Percentiles rank a stretch among this genome's conserved stretches.
These are phyloP conservation scores for Micrasema minimum DNA, from an alignment of 1,140 invertebrate species.

Conservation along the genomic window DNA sequence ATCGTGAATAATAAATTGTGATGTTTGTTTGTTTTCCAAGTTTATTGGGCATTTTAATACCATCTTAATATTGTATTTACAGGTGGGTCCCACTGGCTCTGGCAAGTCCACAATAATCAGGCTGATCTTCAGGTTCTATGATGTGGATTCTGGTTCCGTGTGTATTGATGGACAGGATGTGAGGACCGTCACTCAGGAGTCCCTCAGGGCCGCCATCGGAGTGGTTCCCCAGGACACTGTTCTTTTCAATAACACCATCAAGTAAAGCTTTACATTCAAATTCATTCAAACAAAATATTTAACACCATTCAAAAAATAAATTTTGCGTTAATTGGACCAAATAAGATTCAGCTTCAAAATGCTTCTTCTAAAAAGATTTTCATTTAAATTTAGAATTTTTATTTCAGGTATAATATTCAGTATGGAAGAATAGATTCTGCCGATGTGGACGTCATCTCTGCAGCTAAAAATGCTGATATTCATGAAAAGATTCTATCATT, in stretches of 20 bases:
- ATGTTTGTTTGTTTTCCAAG: no score
- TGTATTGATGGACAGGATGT: slow-evolving; percentile 89
- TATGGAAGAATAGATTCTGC: slow-evolving; percentile 86
- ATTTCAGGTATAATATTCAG: slow-evolving; percentile 91
- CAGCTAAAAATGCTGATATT: slow-evolving; percentile 92
- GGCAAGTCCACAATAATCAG: slow-evolving; percentile 96
- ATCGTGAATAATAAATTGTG: no score
- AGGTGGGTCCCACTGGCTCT: slow-evolving; percentile 88
- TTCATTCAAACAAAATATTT: slow-evolving; percentile 86
- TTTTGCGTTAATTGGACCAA: background rate
- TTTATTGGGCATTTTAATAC: no score
- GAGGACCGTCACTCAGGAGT: slow-evolving; percentile 81
- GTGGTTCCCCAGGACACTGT: slow-evolving; percentile 98
- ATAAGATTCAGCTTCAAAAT: background rate
- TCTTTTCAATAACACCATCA: slow-evolving; percentile 94
- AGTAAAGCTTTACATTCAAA: slow-evolving; percentile 57
- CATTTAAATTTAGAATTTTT: background rate
- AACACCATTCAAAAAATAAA: slow-evolving; percentile 53
- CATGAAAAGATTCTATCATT: slow-evolving; percentile 92
- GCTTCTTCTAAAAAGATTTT: background rate
- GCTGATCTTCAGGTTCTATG: slow-evolving; percentile 95
- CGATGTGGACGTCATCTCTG: slow-evolving; percentile 86
- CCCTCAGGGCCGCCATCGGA: slow-evolving; percentile 82
- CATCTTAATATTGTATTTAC: slow-evolving; percentile 47
- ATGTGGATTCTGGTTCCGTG: slow-evolving; percentile 87